Conservation (phyloP, 2,888 invertebrate genomes). For the Chironomus riparius region DNA sequence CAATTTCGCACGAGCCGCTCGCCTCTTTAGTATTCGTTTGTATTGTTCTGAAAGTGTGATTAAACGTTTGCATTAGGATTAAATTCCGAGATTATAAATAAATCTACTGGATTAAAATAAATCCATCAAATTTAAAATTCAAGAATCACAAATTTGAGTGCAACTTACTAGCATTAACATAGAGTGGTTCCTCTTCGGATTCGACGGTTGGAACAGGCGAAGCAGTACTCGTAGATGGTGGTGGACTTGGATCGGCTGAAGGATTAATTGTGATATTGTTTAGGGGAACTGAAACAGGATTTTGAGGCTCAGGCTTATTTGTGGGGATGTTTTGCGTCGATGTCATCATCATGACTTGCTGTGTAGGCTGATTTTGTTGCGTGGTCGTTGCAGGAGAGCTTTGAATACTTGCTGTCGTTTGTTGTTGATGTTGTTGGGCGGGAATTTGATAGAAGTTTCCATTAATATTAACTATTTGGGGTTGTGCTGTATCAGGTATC, state of each 20-base stretch:
- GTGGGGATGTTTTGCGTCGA: constrained; percentile 19
- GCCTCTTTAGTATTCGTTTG: constrained; percentile 85
- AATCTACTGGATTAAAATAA: no score
- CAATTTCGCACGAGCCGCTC: constrained; percentile 89
- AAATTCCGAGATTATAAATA: not conserved
- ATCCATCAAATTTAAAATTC: no score
- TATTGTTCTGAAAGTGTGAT: constrained; percentile 59
- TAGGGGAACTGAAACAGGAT: constrained; percentile 27
- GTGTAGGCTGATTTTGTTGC: constrained; percentile 22
- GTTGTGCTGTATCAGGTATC: constrained; percentile 47
- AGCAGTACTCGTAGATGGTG: not conserved
- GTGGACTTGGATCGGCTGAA: not conserved
- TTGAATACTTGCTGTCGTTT: constrained; percentile 30
- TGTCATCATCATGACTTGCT: constrained; percentile 24
- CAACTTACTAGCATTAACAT: constrained; percentile 75
- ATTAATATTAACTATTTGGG: constrained; percentile 50
- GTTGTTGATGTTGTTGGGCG: constrained; percentile 30
- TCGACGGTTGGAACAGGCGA: constrained; percentile 33
- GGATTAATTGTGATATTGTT: not conserved
- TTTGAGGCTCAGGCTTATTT: constrained; percentile 34
- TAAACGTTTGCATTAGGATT: not conserved
- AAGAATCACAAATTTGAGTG: no score
- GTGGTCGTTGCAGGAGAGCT: constrained; percentile 28
- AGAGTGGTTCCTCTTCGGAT: constrained; percentile 85
- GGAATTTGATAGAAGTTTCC: constrained; percentile 42